Percentiles rank a stretch among this genome's conserved stretches.
Conservation (phyloP, 2,888 invertebrate genomes). For the Helicoverpa assulta region DNA sequence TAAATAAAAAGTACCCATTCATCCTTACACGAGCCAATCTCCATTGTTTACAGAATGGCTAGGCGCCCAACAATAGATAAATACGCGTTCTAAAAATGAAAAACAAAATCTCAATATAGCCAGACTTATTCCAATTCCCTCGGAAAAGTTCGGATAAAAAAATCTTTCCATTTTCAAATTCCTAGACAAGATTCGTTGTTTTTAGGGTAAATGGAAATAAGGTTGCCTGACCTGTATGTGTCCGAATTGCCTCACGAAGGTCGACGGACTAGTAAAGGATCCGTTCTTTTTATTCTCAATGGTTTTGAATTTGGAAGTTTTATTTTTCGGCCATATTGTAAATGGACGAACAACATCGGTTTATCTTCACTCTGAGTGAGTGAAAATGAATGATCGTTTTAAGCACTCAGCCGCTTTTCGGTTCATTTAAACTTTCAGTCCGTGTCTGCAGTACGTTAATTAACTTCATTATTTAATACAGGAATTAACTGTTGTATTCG, state of each 20-base stretch:
- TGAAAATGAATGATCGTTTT: background rate
- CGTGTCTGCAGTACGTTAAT: constrained; percentile 21
- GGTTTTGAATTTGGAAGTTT: background rate
- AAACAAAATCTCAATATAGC: constrained; percentile 15
- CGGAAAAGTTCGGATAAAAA: background rate
- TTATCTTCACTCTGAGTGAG: background rate
- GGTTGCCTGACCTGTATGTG: background rate
- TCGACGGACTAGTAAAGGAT: constrained; percentile 5
- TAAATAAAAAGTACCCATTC: constrained; percentile 1
- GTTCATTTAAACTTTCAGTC: background rate
- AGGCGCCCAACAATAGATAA: constrained; percentile 2
- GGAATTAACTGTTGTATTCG: constrained; percentile 14
- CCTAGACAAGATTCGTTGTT: background rate
- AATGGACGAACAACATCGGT: background rate
- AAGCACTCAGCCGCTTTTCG: background rate
- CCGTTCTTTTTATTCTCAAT: background rate
- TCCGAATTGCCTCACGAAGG: background rate
- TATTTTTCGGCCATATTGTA: constrained; percentile 28
- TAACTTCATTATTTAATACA: constrained; percentile 20
- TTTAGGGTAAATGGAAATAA: constrained; percentile 3
- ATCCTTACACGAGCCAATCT: background rate
- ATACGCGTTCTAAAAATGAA: constrained; percentile 9
- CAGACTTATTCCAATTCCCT: background rate
- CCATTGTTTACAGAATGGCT: background rate
- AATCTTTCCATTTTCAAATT: constrained; percentile 1